Evolutionary conservation across 2,888 invertebrate species (phyloP), one percentile per base, ranked within the genome.

Genomic region (Stenolophus ochropezus): DNA sequence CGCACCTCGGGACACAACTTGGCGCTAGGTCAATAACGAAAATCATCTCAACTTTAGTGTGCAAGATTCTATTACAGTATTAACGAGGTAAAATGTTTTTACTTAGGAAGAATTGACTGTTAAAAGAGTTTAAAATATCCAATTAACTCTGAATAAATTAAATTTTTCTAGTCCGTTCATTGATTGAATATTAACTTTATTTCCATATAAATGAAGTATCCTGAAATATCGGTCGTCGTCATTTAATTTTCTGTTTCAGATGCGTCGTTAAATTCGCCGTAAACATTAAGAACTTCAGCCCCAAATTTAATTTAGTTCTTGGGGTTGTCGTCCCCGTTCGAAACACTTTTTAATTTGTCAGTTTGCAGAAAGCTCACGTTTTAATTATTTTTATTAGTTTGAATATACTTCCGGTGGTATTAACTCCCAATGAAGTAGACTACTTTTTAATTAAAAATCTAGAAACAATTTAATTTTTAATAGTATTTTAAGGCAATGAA

Each of bases 361-460:
- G 16, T 1, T 20, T 20, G 21, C 18, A 21, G 20, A 4, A 21
- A 21, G 21, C 4, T 56, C 56, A 56, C 56, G 56, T 56, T 56
- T 56, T 56, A 56, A 56, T 56, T 56, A 56, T 56, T 56, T 18
- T 56, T 56, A 56, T 56, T 56, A 56, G 56, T 56, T 56, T 3
- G 8, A 6, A 56, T 56, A 2, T 20, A 56, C 56, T 56, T 56
- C 56, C 56, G 20, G 4, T 49, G 49, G 49, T 16, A 49, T 8
- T 49, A 14, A 3, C n/a, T 49, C 16, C n/a, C 49, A 49, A 49
- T 14, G 49, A 14, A n/a, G n/a, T 49, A 49, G 16, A 49, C n/a
- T 14, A 49, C 49, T 49, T 14, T 49, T 49, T 14, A 49, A 49
- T 16, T 49, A 4, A 49, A 49, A 49, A 14, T 49, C 2, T 11